Evolutionary conservation across 1,140 invertebrate species (phyloP).

Genomic region (Anastrepha ludens): DNA sequence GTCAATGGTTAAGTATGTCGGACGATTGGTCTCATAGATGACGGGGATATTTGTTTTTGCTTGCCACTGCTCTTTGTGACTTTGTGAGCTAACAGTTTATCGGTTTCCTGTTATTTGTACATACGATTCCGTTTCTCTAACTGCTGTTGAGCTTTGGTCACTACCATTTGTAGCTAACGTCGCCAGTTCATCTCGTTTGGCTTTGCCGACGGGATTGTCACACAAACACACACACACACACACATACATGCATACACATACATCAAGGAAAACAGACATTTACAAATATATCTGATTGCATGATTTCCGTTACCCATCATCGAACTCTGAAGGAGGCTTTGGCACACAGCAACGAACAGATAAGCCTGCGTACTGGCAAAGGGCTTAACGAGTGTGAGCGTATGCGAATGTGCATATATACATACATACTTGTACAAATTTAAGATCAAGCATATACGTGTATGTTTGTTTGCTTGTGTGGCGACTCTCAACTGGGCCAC

Average conservation of each 20-base stretch:
- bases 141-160: background rate
- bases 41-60: background rate
- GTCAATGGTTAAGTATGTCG: conserved; percentile 41
- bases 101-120: background rate
- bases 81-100: background rate
- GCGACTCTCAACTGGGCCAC: background rate
- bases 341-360: background rate
- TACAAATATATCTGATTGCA: background rate
- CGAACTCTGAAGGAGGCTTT: background rate
- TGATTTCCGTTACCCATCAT: background rate
- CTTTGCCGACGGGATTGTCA: background rate
- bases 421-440: no score
- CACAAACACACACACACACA: background rate
- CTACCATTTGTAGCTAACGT: background rate
- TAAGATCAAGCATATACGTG: no score
- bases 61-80: background rate
- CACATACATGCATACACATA: background rate
- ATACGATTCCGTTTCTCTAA: background rate
- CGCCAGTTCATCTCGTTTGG: background rate
- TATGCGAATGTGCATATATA: background rate
- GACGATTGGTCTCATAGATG: background rate
- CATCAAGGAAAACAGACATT: background rate
- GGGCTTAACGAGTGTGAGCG: background rate
- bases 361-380: background rate
- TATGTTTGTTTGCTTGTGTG: background rate